phyloP scores from a whole-genome alignment of 2,888 invertebrate genomes.

The Urechis unicinctus region DNA sequence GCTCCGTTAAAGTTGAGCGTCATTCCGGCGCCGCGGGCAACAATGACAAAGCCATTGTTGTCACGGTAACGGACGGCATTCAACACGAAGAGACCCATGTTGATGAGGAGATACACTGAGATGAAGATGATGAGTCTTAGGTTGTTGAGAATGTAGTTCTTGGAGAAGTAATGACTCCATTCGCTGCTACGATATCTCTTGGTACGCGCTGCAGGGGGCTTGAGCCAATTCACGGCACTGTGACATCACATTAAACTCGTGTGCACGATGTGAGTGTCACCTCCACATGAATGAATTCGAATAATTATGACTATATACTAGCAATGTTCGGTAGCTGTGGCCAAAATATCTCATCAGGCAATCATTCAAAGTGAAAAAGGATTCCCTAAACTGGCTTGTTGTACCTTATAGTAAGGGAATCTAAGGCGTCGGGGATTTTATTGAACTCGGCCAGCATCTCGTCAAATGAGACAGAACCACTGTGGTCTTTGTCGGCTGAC shows the following conservation, averaged over 20 bases:
- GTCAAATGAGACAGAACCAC: conserved; percentile 84
- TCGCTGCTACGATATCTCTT: neutral
- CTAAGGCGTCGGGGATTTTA: conserved; percentile 79
- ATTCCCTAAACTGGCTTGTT: no score
- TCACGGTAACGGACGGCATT: conserved; percentile 28
- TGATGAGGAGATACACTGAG: conserved; percentile 66
- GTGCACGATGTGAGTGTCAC: no score
- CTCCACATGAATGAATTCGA: no score
- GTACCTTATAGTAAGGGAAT: conserved; percentile 82
- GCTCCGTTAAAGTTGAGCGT: conserved; percentile 81
- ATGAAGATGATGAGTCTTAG: conserved; percentile 62
- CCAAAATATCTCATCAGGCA: no score
- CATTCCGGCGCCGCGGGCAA: conserved; percentile 85
- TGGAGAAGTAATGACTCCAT: neutral
- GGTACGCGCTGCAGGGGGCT: neutral
- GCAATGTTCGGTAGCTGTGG: no score
- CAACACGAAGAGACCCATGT: conserved; percentile 65
- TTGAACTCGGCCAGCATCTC: conserved; percentile 77
- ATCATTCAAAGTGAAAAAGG: no score
- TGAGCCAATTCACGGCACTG: neutral
- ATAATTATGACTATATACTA: no score
- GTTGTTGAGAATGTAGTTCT: conserved; percentile 60
- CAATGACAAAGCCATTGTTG: conserved; percentile 65
- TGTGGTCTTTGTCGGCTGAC: conserved; percentile 75
- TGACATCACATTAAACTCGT: no score